Percentiles rank a stretch among this genome's conserved stretches.
Conservation (phyloP, 2,888 invertebrate genomes). For the Amblyjoppa fuscipennis region DNA sequence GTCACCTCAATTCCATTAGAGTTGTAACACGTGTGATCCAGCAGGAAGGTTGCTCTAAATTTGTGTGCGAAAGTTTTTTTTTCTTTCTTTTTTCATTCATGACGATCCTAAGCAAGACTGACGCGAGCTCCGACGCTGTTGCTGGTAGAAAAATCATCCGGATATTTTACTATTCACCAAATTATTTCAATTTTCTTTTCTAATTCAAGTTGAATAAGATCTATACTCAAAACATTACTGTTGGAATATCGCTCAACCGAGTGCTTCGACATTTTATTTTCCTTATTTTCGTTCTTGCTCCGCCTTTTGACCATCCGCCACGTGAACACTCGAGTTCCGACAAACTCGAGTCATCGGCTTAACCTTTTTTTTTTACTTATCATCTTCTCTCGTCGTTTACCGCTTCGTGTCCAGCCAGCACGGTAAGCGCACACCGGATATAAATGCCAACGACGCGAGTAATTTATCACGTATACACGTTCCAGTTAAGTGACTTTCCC, state of each 20-base stretch:
- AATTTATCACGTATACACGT: too few species aligned
- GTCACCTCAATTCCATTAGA: too few species aligned
- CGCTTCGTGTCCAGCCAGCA: not conserved
- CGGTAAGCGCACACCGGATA: too few species aligned
- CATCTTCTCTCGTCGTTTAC: constrained; percentile 1
- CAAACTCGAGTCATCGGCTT: not conserved
- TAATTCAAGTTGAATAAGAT: not conserved
- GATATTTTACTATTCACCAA: not conserved
- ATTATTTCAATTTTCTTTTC: too few species aligned
- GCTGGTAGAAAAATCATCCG: too few species aligned
- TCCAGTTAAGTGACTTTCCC: too few species aligned
- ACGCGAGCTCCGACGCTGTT: not conserved
- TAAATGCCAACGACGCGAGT: too few species aligned
- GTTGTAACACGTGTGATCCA: too few species aligned
- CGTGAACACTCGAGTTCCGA: not conserved
- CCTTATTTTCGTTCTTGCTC: not conserved
- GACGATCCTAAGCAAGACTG: too few species aligned
- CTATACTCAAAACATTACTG: not conserved
- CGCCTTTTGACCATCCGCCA: not conserved
- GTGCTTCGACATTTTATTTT: not conserved
- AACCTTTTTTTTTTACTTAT: not conserved
- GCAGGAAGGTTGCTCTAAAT: too few species aligned
- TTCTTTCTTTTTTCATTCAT: too few species aligned
- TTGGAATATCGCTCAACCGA: not conserved
- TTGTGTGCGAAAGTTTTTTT: too few species aligned